Evolutionary conservation across 2,888 invertebrate species (phyloP), one percentile per base, ranked within the genome.

Genomic region (Plebejus anna): DNA sequence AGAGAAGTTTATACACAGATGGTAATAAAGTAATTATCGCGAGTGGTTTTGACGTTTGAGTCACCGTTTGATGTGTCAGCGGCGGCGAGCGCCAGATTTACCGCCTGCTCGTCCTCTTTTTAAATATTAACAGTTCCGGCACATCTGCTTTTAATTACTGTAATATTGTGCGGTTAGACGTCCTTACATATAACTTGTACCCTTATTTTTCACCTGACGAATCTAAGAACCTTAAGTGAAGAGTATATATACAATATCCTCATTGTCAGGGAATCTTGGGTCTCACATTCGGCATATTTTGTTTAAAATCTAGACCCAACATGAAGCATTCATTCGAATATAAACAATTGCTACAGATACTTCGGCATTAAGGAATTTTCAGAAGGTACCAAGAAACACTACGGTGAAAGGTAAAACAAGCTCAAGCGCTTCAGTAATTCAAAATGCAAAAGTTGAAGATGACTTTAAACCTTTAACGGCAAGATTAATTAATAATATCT

Each of bases 1-100:
- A 16, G n/a, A 4, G 11, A 66, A 66, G 61, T 66, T 66, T 66
- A 13, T 16, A 32, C 66, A 66, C 66, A 66, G 13, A 36, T 66
- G 66, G 66, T 66, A 66, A 66, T 66, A 32, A 32, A 66, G 32
- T 66, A 66, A 66, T 66, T 66, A 66, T 36, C 66, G 66, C 66
- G 32, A 66, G 66, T 16, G 66, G 66, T 66, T 66, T 61, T 7
- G 59, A 59, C n/a, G 4, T 59, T 72, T 73, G 73, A 55, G 32
- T 55, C 73, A 55, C 28, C 73, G 73, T 84, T 84, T 83, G 83
- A 83, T 80, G 82, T 83, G 83, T 82, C 81, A 81, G 80, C 81
- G 81, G 66, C 81, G 81, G 80, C 80, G 80, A 81, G 79, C 82
- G 80, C 81, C 81, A 81, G 82, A 84, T 84, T 84, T 83, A 82